Percentiles rank a stretch among this genome's conserved stretches.
Conservation (phyloP, 2,888 invertebrate species). For the Tetragonula carbonaria region DNA sequence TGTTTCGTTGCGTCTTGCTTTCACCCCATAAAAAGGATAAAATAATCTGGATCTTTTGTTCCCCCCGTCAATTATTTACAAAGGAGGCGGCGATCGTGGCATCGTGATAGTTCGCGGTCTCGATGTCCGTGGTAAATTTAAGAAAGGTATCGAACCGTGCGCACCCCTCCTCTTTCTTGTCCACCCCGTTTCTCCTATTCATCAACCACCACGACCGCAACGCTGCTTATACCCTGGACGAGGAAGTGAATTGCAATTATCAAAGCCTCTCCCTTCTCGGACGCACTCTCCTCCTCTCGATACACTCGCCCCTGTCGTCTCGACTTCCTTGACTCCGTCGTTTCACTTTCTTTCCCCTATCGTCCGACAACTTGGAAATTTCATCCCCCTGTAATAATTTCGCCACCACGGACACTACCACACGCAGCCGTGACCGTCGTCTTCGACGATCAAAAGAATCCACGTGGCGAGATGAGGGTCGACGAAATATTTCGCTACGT, state of each 20-base stretch:
- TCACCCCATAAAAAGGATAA: constrained; percentile 11
- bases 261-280: constrained; percentile 75
- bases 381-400: constrained; percentile 80
- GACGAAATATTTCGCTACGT: constrained; percentile 55
- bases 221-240: constrained; percentile 74
- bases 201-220: constrained; percentile 71
- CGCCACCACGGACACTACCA: constrained; percentile 65
- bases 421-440: constrained; percentile 47
- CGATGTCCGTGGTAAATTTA: constrained; percentile 67
- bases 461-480: constrained; percentile 60
- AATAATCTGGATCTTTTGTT: constrained; percentile 63
- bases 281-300: constrained; percentile 38
- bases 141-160: constrained; percentile 73
- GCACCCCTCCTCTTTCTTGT: constrained; percentile 61
- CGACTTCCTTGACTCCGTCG: constrained; percentile 67
- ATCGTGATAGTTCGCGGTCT: constrained; percentile 16
- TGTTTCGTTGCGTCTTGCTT: constrained; percentile 29
- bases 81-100: constrained; percentile 13
- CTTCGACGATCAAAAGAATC: constrained; percentile 74
- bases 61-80: constrained; percentile 67
- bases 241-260: constrained; percentile 83
- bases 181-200: constrained; percentile 68
- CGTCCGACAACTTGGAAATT: constrained; percentile 80
- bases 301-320: constrained; percentile 49
- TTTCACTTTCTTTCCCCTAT: constrained; percentile 63